phyloP scores from a whole-genome alignment of 2,888 invertebrate genomes.

The Marasmarcha lunaedactyla region DNA sequence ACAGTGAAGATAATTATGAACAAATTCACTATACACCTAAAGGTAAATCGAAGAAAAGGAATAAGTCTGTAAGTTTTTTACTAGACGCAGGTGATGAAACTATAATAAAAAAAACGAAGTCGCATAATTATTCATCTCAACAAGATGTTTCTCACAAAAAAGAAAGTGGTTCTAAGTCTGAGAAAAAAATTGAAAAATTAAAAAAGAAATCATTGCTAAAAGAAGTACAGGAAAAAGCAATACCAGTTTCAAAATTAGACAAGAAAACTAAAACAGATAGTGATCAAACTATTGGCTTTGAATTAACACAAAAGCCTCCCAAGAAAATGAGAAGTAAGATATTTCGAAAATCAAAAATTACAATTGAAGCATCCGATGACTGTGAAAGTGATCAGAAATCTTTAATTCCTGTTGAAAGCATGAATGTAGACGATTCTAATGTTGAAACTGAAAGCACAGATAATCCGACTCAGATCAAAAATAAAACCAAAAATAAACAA shows the following conservation, averaged over 20 bases:
- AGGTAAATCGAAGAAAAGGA: slow-evolving; percentile 43
- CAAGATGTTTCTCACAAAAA: background rate
- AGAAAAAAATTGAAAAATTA: slow-evolving; percentile 21
- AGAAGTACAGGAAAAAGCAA: slow-evolving; percentile 11
- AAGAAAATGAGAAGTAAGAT: no score
- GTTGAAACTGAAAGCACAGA: slow-evolving; percentile 28
- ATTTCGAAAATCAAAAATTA: no score
- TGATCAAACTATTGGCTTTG: background rate
- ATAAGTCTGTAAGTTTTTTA: slow-evolving; percentile 55
- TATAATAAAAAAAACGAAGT: slow-evolving; percentile 39
- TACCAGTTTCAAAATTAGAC: background rate
- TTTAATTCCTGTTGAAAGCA: slow-evolving; percentile 7
- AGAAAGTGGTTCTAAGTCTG: background rate
- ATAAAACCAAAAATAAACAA: background rate
- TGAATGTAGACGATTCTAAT: slow-evolving; percentile 16
- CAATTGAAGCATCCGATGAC: no score
- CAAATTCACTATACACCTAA: slow-evolving; percentile 14
- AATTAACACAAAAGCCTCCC: background rate
- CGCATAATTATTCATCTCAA: slow-evolving; percentile 20
- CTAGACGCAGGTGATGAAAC: slow-evolving; percentile 42
- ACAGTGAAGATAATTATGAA: slow-evolving; percentile 20
- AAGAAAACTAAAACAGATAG: slow-evolving; percentile 21
- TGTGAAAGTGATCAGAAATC: no score
- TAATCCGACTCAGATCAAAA: no score
- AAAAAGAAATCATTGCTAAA: slow-evolving; percentile 18